These are phyloP conservation scores for Euclidia mi DNA, from an alignment of 2,888 invertebrate genomes.

Conservation along the genomic window DNA sequence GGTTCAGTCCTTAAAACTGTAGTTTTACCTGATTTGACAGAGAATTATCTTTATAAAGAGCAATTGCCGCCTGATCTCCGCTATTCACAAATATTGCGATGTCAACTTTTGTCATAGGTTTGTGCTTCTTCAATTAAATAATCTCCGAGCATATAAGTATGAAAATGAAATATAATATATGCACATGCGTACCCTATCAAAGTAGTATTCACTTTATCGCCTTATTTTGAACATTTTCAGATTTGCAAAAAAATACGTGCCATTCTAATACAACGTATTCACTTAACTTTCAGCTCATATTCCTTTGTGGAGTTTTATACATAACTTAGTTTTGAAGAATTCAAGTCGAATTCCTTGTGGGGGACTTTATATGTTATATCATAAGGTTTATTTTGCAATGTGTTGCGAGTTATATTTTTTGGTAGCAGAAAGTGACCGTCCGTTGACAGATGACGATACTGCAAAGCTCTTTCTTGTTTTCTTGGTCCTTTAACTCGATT, in stretches of 20 bases:
- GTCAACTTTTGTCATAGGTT: too few relatives aligned
- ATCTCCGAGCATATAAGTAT: too few relatives aligned
- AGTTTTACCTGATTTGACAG: too few relatives aligned
- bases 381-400: constrained; percentile 54
- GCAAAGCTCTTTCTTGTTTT: constrained; percentile 80
- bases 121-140: too few relatives aligned
- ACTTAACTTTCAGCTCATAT: constrained; percentile 31
- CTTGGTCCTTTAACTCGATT: constrained; percentile 80
- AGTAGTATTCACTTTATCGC: too few relatives aligned
- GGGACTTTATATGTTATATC: constrained; percentile 36
- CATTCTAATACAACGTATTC: constrained; percentile 28
- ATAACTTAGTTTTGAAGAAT: constrained; percentile 26
- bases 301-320: constrained; percentile 25
- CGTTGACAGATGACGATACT: constrained; percentile 81
- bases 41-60: too few relatives aligned
- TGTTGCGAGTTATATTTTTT: constrained; percentile 36
- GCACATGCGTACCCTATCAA: too few relatives aligned
- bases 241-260: constrained; percentile 44
- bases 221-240: too few relatives aligned
- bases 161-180: too few relatives aligned
- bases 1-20: too few relatives aligned
- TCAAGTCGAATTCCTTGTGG: constrained; percentile 23
- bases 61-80: too few relatives aligned
- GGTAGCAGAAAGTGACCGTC: constrained; percentile 68
- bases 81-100: too few relatives aligned